phyloP scores from a whole-genome alignment of 2,797 vertebrate species.

The Rhinella marina region DNA sequence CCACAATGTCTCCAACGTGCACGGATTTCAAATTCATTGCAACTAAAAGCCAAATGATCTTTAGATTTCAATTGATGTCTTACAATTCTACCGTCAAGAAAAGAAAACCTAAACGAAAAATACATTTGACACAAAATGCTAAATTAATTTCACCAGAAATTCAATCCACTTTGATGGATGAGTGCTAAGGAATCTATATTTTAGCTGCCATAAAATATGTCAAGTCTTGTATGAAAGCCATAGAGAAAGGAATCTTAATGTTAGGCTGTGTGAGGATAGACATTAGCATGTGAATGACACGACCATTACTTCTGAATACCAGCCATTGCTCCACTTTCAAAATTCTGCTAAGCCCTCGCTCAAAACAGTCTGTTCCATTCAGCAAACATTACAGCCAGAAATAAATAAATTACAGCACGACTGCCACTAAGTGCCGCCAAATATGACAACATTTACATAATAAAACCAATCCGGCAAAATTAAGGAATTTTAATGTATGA shows the following conservation, averaged over 20 bases:
- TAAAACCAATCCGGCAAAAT: background rate
- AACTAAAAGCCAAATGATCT: no score
- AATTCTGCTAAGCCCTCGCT: background rate
- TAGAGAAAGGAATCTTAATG: slow-evolving; percentile 25
- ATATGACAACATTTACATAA: slow-evolving; percentile 26
- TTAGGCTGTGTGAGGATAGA: slow-evolving; percentile 8
- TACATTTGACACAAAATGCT: background rate
- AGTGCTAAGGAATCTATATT: slow-evolving; percentile 25
- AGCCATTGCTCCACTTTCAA: slow-evolving; percentile 5
- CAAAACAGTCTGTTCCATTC: slow-evolving; percentile 11
- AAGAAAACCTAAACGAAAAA: background rate
- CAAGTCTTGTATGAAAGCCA: slow-evolving; percentile 14
- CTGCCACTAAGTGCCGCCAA: background rate
- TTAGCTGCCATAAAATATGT: slow-evolving; percentile 28
- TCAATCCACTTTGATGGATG: background rate
- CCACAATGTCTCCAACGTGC: no score
- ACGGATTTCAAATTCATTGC: no score
- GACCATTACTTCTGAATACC: background rate
- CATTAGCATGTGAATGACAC: slow-evolving; percentile 42
- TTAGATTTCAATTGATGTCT: background rate
- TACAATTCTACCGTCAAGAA: background rate
- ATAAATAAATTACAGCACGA: slow-evolving; percentile 20
- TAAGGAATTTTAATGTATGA: background rate
- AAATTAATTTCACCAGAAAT: background rate
- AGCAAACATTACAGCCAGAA: slow-evolving; percentile 21